phyloP scores from a whole-genome alignment of 2,888 invertebrate species.

The Furcula furcula region DNA sequence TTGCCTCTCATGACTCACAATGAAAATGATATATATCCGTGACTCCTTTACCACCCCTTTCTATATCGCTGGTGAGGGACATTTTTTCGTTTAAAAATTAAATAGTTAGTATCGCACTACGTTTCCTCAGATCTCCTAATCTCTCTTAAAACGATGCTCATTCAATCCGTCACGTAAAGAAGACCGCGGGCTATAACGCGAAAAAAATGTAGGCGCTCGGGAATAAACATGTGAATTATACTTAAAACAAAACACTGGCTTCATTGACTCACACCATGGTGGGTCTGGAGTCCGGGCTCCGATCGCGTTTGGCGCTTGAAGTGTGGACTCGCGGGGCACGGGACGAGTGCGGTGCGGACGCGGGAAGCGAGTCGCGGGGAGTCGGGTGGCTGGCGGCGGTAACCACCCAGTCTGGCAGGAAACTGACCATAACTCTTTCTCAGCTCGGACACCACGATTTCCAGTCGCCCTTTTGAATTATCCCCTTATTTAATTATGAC shows the following conservation, averaged over 20 bases:
- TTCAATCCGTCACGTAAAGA: slow-evolving; percentile 10
- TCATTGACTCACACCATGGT: too few species aligned
- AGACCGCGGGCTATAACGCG: slow-evolving; percentile 10
- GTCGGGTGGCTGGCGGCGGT: too few species aligned
- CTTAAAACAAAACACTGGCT: slow-evolving; percentile 10
- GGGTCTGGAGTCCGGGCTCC: too few species aligned
- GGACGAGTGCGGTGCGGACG: slow-evolving; percentile 3
- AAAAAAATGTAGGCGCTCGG: slow-evolving; percentile 8
- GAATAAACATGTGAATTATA: slow-evolving; percentile 10
- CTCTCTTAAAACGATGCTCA: slow-evolving; percentile 8
- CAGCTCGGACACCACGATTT: not conserved
- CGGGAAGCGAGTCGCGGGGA: slow-evolving; percentile 1
- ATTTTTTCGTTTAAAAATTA: too few species aligned
- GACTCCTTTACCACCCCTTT: too few species aligned
- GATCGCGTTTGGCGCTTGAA: too few species aligned
- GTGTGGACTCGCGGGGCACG: too few species aligned
- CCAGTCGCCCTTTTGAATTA: not conserved
- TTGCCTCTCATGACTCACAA: too few species aligned
- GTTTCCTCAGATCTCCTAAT: slow-evolving; percentile 5
- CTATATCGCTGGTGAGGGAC: too few species aligned
- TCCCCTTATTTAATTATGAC: not conserved
- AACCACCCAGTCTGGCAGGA: not conserved
- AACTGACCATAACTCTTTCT: not conserved
- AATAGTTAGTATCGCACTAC: too few species aligned
- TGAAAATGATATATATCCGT: too few species aligned